Base-by-base conservation (phyloP, 2,113 vertebrate genomes). In the Boulengeromyrus knoepffleri region DNA sequence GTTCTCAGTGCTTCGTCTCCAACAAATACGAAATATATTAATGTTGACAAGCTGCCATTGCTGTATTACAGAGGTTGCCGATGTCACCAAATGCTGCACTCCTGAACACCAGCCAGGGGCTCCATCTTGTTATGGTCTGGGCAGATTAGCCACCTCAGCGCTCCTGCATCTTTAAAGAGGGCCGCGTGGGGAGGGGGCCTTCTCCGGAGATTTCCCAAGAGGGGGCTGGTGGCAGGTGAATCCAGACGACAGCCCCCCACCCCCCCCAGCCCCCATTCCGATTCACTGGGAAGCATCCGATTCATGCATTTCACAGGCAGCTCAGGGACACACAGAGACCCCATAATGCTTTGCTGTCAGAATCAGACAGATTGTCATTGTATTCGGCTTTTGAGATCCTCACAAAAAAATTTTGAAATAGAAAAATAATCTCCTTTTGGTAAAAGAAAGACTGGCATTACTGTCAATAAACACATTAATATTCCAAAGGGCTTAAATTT, bases 161-260 rank as follows among this genome's bases (percentile, higher is more conserved):
- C 93, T 85, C 92, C 95, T 96, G 95, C 96, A 95, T 95, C 96
- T 95, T 95, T 92, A 94, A 94, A 93, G 93, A 87, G 91, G 92
- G 88, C 92, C 91, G 94, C 92, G 92, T 93, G 92, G 92, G 91
- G 89, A 93, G 95, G 45, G 91, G 93, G 92, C 96, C 93, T 85
- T 93, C 94, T 93, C 91, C 88, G 91, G 94, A 97, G 96, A 96
- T 97, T 97, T 97, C 95, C 95, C 95, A 89, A 89, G 96, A 95
- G 96, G 95, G 94, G 93, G 90, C 88, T 91, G 93, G 92, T 93
- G 90, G 95, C 94, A 96, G 95, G 93, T 96, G 92, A 95, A 95
- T 95, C 93, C 86, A 90, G 91, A 92, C 93, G 91, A 91, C 90
- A 92, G 10, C n/a, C n/a, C n/a, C n/a, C n/a, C n/a, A n/a, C n/a